Percentiles rank a stretch among this genome's conserved stretches.
Conservation (phyloP, 2,113 vertebrate genomes). For the Proterorhinus semilunaris region DNA sequence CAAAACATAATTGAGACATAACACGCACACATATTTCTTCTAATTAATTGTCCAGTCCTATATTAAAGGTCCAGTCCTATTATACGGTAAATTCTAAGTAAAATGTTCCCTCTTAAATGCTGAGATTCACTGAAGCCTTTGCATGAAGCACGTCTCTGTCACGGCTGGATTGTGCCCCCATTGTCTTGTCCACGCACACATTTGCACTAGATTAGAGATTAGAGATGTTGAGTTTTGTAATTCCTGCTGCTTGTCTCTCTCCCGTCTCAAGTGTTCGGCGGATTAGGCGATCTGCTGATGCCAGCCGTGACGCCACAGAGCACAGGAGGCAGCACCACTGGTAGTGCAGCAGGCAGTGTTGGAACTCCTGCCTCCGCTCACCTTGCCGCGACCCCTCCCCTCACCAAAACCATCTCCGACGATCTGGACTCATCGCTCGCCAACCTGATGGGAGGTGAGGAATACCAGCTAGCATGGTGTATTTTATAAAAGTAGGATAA, state of each 20-base stretch:
- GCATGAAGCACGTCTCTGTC: constrained; percentile 43
- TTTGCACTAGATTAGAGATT: constrained; percentile 7
- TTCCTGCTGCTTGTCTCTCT: constrained; percentile 34
- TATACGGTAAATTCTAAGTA: not conserved
- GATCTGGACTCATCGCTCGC: constrained; percentile 96
- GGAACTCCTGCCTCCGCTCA: constrained; percentile 61
- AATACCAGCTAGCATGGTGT: constrained; percentile 1
- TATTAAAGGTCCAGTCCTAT: not conserved
- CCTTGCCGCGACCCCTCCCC: constrained; percentile 63
- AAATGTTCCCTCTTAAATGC: constrained; percentile 22
- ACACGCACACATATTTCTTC: no score
- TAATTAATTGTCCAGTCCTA: not conserved
- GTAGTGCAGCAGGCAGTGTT: constrained; percentile 66
- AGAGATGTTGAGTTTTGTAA: constrained; percentile 37
- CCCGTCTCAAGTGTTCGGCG: constrained; percentile 85
- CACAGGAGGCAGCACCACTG: constrained; percentile 76
- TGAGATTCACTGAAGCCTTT: constrained; percentile 13
- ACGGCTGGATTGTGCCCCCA: constrained; percentile 18
- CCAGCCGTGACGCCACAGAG: constrained; percentile 90
- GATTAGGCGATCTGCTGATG: constrained; percentile 96
- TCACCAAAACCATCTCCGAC: constrained; percentile 85
- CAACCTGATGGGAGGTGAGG: constrained; percentile 94
- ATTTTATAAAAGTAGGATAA: not conserved
- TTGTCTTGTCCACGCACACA: constrained; percentile 13
- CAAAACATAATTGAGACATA: no score